Evolutionary conservation across 2,113 vertebrate genomes (phyloP).

Genomic region (Anolis sagrei): DNA sequence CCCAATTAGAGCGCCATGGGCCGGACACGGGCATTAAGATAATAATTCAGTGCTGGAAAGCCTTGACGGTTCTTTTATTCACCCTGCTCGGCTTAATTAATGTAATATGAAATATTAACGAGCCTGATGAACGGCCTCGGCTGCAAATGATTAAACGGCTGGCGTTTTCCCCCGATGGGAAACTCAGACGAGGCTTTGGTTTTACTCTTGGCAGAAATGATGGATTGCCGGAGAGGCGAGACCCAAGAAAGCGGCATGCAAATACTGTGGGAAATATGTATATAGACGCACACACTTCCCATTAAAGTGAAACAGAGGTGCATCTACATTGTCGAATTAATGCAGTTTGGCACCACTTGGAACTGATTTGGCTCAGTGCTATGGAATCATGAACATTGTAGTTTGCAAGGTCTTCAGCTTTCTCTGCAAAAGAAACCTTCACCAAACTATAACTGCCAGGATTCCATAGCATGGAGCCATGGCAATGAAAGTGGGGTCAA

Average conservation of each 20-base stretch:
- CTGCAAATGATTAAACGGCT: neutral
- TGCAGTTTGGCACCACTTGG: too few species aligned
- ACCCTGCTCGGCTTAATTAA: constrained; percentile 28
- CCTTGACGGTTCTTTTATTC: neutral
- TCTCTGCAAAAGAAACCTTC: too few species aligned
- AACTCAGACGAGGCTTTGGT: rapidly evolving
- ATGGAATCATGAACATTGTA: too few species aligned
- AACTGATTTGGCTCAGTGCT: too few species aligned
- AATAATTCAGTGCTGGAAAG: neutral
- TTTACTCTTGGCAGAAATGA: neutral
- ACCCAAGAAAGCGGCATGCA: neutral
- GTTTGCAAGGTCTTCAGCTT: too few species aligned
- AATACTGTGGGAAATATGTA: too few species aligned
- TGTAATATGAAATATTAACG: neutral
- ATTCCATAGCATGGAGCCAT: too few species aligned
- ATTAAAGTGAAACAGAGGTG: too few species aligned
- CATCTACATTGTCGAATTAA: too few species aligned
- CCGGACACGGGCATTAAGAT: neutral
- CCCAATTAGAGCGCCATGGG: neutral
- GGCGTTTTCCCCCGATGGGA: neutral
- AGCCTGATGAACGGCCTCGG: neutral
- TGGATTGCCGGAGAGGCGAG: neutral
- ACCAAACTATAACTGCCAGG: too few species aligned
- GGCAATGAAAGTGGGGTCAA: too few species aligned
- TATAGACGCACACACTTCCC: too few species aligned